Base-by-base conservation (phyloP, 2,888 invertebrate species). In the Drosophila antonietae region DNA sequence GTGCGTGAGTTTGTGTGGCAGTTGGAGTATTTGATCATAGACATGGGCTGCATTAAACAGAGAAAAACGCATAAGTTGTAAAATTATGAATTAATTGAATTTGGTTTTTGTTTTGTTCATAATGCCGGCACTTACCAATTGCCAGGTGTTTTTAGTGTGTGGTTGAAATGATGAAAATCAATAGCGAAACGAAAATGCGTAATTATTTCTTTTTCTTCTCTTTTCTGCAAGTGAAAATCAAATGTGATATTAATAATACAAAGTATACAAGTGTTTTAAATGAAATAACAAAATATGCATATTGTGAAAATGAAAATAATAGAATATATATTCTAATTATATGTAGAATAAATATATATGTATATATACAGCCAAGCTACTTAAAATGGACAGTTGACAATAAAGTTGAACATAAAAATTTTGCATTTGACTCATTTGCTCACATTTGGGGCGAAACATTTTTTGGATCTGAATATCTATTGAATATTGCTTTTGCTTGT, bases 141-240 rank as follows among this genome's bases (percentile, higher is more conserved):
- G 80, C 70, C 80, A 44, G 64, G 18, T 59, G 59, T 20, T 12
- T 35, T 23, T 23, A 43, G n/a, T 49, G 47, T 59, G 47, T 65
- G 63, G 55, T 72, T 78, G 57, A 79, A 77, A 81, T 87, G 74
- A 71, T 84, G 72, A 59, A 81, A 83, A 71, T 80, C 82, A 83
- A 84, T 68, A 84, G 74, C 74, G 64, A 75, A 83, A 87, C 63
- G 67, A 80, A 80, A 80, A 78, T 68, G 64, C 65, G 55, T 56
- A 80, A 75, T 89, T 88, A 87, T 85, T 84, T 87, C 80, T 87
- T 87, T 84, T 87, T 87, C 80, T 87, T 89, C 85, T 87, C 89
- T 75, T 87, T 89, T 89, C 89, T 87, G 87, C 56, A 86, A 84
- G 60, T 76, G 81, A 63, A 80, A 83, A 71, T 49, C 68, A 74